These are phyloP conservation scores for Limnothrissa miodon DNA, from an alignment of 2,113 vertebrate species.

Conservation along the genomic window DNA sequence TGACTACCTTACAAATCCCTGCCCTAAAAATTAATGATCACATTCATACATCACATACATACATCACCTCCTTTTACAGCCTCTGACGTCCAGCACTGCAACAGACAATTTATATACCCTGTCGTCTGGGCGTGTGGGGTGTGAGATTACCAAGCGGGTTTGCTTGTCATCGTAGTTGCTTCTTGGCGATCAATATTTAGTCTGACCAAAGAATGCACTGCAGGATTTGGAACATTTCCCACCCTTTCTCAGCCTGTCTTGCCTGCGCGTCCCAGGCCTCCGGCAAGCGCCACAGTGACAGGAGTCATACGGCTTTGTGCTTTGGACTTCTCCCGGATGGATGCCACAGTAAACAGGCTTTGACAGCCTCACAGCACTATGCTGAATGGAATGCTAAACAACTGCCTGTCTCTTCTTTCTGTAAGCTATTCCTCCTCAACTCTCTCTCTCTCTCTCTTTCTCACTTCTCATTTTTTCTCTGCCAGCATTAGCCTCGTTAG, in stretches of 20 bases:
- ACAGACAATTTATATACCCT: constrained; percentile 6
- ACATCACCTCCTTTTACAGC: background rate
- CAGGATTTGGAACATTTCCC: background rate
- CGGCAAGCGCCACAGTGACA: background rate
- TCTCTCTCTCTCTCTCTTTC: background rate
- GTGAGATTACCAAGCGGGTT: background rate
- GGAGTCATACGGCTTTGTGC: background rate
- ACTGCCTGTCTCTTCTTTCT: background rate
- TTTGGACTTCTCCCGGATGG: constrained; percentile 25
- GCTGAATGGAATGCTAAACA: constrained; percentile 14
- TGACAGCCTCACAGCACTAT: constrained; percentile 39
- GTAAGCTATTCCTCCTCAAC: background rate
- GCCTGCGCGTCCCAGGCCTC: background rate
- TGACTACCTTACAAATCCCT: constrained; percentile 12
- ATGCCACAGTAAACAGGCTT: constrained; percentile 49
- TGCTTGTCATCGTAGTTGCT: background rate
- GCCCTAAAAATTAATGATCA: constrained; percentile 11
- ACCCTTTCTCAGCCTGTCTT: background rate
- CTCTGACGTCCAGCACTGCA: background rate
- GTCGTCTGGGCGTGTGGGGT: background rate
- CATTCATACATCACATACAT: constrained; percentile 6
- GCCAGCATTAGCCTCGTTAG: background rate
- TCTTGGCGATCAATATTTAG: constrained; percentile 7
- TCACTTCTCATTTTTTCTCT: background rate
- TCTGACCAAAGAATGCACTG: constrained; percentile 5